Base-by-base conservation (phyloP, 2,888 invertebrate species). In the Drosophila imparisetae region DNA sequence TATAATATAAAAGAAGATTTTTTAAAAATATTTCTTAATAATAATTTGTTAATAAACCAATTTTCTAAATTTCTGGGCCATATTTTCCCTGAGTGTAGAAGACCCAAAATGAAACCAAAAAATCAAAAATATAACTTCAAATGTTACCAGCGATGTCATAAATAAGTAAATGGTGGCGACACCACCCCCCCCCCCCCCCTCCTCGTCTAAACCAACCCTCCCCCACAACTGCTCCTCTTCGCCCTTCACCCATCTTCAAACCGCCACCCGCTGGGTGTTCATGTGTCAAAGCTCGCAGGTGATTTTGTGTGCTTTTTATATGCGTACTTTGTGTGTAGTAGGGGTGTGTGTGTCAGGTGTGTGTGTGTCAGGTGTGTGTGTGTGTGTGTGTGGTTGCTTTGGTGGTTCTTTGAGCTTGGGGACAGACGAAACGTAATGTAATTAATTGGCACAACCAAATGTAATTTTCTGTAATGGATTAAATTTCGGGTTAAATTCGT, bases 91-190 rank as follows among this genome's bases (percentile, higher is more conserved):
- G 2, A 24, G 45, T 45, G 45, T 45, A 15, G 24, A 24, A 50
- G 29, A 13, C 49, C 58, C 45, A 48, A 49, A 61, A 30, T 36
- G 27, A 5, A 61, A 42, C 54, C 58, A 53, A 62, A 69, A 80
- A 80, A 83, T 75, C 68, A 72, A 58, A 87, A 76, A 79, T 81
- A 81, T 68, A 70, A 66, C 85, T 81, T 86, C 61, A 84, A 78
- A 78, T 84, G 55, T 66, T 65, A 64, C 49, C 40, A 49, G 52
- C 48, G 27, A 34, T 62, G 78, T 68, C 80, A 72, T 83, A 83
- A 81, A 82, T 86, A 67, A 72, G n/a, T n/a, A 55, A 69, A 66
- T 60, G 58, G 52, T 36, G 36, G 30, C 7, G 29, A 29, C 7
- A 29, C 27, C 1, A 7, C 27, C 0, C 29, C 29, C n/a, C 29